Base-by-base conservation (phyloP, 2,888 invertebrate species). In the Crocallis elinguaria region DNA sequence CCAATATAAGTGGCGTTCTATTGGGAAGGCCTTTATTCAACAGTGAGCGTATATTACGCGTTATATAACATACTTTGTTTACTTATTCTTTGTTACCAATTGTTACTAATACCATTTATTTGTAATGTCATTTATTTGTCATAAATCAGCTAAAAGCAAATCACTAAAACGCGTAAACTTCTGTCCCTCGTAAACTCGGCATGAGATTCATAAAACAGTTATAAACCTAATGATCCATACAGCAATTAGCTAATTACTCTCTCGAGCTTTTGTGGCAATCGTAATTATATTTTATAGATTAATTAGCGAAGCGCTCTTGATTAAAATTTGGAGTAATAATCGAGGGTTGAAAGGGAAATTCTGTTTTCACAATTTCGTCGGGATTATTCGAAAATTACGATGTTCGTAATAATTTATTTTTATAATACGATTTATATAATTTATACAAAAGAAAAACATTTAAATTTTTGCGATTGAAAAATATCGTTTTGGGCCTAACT, bases 211-310 rank as follows among this genome's bases (percentile, higher is more conserved):
- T 41, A 33, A 43, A 43, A 43, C 7, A 12, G 25, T 16, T 12
- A 25, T 17, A 17, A 5, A 23, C 35, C 8, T 44, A 35, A 44
- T 35, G 35, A 35, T 12, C 44, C 17, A 8, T 25, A 7, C 9
- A 13, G 33, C 21, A 23, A 33, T 43, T 23, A 43, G 33, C 14
- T 44, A 27, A 44, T 44, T 16, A 35, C 25, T 27, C 7, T 21
- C 25, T 2, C 11, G 7, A 8, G 33, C 11, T 21, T 32, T 14
- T 35, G 13, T 35, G 13, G n/a, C 5, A 1, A 3, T 23, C 2
- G 32, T 43, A 33, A 43, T 43, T 43, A 38, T 11, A 16, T 38
- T 38, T 38, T 16, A 38, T 38, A 27, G 21, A 38, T 33, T 33
- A 16, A 33, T 38, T 16, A 27, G 11, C 14, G 14, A 37, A 23